Percentiles rank a stretch among this genome's conserved stretches.
phyloP scores from a whole-genome alignment of 1,140 invertebrate genomes.

The Listronotus oregonensis region DNA sequence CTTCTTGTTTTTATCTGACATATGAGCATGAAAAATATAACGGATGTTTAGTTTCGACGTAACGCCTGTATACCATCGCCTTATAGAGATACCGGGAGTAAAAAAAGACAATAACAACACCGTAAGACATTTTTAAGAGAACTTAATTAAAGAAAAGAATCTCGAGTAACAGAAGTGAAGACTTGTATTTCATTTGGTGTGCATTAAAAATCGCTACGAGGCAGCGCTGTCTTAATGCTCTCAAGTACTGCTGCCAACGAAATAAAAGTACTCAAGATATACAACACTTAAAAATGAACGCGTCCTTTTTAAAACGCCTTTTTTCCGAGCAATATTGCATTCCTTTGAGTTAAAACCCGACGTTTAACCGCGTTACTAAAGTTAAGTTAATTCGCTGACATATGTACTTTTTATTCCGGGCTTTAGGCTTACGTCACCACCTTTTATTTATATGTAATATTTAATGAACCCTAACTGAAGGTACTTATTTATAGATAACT shows the following conservation, averaged over 20 bases:
- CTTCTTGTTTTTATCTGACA: constrained; percentile 5
- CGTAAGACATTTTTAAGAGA: constrained; percentile 38
- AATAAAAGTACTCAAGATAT: constrained; percentile 20
- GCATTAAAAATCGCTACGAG: constrained; percentile 29
- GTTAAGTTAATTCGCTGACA: constrained; percentile 24
- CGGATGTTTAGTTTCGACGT: constrained; percentile 18
- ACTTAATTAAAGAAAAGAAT: constrained; percentile 41
- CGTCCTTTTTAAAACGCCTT: constrained; percentile 12
- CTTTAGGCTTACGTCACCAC: neutral
- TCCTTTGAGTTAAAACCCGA: constrained; percentile 30
- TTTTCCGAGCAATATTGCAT: constrained; percentile 20
- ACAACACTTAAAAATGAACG: constrained; percentile 33
- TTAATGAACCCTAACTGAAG: neutral
- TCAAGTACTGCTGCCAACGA: neutral
- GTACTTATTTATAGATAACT: no score
- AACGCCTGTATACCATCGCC: constrained; percentile 6
- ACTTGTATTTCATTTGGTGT: constrained; percentile 33
- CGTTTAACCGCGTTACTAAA: constrained; percentile 27
- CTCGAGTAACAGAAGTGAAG: constrained; percentile 19
- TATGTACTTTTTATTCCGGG: neutral
- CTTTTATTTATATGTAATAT: neutral
- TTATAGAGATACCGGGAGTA: constrained; percentile 24
- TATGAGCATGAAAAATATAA: constrained; percentile 23
- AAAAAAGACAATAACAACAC: constrained; percentile 34
- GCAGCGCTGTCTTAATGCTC: constrained; percentile 18